These are phyloP conservation scores for Microtus ochrogaster DNA, from an alignment of 2,113 vertebrate species.

Conservation along the genomic window DNA sequence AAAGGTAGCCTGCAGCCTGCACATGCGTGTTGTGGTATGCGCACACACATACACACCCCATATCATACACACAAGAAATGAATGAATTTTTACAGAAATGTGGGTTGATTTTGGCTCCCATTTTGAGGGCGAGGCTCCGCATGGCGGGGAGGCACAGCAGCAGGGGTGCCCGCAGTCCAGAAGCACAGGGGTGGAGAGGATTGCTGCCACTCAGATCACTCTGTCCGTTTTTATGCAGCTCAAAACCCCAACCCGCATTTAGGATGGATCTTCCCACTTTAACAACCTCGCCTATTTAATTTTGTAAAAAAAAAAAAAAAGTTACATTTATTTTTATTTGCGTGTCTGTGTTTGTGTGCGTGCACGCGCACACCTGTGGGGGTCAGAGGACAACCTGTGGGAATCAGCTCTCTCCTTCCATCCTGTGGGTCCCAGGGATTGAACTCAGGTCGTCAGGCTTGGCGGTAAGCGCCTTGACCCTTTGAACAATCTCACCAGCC, in stretches of 20 bases:
- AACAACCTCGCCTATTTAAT: background rate
- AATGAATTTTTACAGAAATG: background rate
- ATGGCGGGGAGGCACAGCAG: background rate
- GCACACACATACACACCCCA: background rate
- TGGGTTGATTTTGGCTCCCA: background rate
- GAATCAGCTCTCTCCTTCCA: background rate
- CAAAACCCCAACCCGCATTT: background rate
- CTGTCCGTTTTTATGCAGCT: background rate
- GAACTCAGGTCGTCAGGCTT: background rate
- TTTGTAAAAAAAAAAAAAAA: background rate
- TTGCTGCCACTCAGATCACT: background rate
- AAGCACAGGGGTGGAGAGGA: background rate
- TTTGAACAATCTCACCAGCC: background rate
- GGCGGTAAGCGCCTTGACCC: background rate
- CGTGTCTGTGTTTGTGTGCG: background rate
- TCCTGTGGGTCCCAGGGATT: background rate
- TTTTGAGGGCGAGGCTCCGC: background rate
- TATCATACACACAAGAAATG: no score
- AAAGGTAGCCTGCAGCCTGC: background rate
- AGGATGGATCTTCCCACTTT: background rate
- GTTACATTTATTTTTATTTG: background rate
- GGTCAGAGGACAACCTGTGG: background rate
- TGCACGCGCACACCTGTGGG: background rate
- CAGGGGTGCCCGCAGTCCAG: background rate
- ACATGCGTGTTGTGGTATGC: background rate